phyloP scores from a whole-genome alignment of 2,113 vertebrate species.

The Onychostruthus taczanowskii region DNA sequence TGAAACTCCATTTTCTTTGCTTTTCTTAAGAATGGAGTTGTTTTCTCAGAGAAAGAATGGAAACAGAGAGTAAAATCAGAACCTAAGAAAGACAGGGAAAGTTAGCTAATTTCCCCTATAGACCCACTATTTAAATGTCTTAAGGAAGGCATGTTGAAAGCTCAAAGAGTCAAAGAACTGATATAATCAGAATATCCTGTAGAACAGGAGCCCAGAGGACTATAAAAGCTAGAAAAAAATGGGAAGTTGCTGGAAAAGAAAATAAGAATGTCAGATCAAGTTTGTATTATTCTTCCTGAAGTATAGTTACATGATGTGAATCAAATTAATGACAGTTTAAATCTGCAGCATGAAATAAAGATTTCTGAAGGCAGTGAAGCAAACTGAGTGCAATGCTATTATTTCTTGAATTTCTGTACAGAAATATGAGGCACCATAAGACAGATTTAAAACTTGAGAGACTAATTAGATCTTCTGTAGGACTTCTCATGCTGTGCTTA shows the following conservation, averaged over 20 bases:
- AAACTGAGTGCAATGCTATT: neutral
- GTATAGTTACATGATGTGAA: neutral
- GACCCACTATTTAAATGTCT: neutral
- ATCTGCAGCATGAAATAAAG: neutral
- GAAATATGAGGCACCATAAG: neutral
- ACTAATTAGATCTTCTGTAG: neutral
- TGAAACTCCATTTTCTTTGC: neutral
- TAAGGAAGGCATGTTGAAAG: neutral
- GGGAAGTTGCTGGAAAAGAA: neutral
- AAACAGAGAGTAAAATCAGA: neutral
- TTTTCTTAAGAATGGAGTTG: neutral
- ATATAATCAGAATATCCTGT: neutral
- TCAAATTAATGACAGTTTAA: slow-evolving; percentile 1
- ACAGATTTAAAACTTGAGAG: neutral
- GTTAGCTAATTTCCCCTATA: neutral
- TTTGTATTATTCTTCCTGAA: slow-evolving; percentile 1
- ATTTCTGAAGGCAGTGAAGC: slow-evolving; percentile 1
- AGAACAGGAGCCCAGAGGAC: neutral
- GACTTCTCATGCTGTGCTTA: neutral
- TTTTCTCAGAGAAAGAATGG: neutral
- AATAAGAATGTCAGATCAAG: neutral
- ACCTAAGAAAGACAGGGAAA: neutral
- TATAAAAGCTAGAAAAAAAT: neutral
- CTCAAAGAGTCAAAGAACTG: neutral
- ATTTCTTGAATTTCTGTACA: neutral